Base-by-base conservation (phyloP, 2,888 invertebrate species). In the Megastigmus dorsalis region DNA sequence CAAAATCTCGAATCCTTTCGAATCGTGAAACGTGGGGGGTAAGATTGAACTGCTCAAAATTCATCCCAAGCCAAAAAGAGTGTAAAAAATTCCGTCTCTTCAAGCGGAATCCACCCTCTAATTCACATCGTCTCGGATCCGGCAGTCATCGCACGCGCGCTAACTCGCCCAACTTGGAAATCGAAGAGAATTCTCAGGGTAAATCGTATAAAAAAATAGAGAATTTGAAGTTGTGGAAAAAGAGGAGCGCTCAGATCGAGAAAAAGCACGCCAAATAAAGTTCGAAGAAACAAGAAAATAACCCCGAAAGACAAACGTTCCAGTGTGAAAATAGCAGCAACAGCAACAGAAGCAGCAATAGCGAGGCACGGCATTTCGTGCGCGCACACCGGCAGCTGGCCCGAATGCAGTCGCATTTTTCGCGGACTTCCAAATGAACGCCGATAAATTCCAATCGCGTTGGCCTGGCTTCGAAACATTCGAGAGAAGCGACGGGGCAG, bases 401-500 rank as follows among this genome's bases (percentile, higher is more conserved):
- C 26, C 28, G 55, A 63, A 43, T 41, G 63, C 57, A 57, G 60
- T 48, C 55, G 74, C 65, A 73, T 76, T 76, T 76, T 76, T 74
- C 54, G 65, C 66, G 60, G 74, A 73, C 70, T 70, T 68, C 69
- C 57, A 73, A 74, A 74, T 70, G 76, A 76, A 76, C 60, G 74
- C 45, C 74, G 67, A 77, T 77, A 74, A 76, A 78, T 77, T 79
- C 77, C 78, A 55, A 77, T 78, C 70, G 67, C 72, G 73, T 55
- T 15, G n/a, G 68, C 26, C 43, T 5, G 43, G 13, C 55, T 66
- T 30, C 30, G 30, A 69, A 59, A 68, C 52, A 69, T 48, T 65
- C 36, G 45, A 59, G 45, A 60, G 50, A 43, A 0, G 15, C 36
- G 15, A 9, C n/a, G 48, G 10, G 28, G 20, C n/a, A n/a, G n/a